Conservation (phyloP, 2,113 vertebrate genomes). For the Dasyurus viverrinus region DNA sequence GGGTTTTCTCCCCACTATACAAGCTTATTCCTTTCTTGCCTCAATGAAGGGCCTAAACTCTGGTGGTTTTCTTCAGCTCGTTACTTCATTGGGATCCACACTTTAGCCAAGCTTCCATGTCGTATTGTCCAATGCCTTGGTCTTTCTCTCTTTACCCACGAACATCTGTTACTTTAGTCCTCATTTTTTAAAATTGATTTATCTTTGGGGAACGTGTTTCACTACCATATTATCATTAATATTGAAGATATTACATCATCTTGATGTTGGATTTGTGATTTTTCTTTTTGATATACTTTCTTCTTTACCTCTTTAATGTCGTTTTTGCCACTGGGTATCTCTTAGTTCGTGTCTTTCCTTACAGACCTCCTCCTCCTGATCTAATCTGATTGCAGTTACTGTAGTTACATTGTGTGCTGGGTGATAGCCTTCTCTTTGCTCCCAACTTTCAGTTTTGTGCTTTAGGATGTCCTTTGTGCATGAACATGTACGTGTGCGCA, state of each 20-base stretch:
- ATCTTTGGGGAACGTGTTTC: not conserved
- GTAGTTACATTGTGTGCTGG: not conserved
- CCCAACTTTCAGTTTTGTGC: not conserved
- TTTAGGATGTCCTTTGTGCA: not conserved
- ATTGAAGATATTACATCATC: conserved; percentile 2
- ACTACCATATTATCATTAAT: conserved; percentile 4
- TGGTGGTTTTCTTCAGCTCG: not conserved
- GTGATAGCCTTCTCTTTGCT: not conserved
- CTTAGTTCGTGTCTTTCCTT: conserved; percentile 10
- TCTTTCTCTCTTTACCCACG: not conserved
- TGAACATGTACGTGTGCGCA: too few species aligned
- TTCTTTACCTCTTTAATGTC: not conserved
- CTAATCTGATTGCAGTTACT: not conserved
- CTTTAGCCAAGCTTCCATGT: not conserved
- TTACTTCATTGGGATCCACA: not conserved
- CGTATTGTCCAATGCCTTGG: not conserved
- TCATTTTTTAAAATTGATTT: not conserved
- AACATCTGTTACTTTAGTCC: conserved; percentile 13
- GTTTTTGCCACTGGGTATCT: not conserved
- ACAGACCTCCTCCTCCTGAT: not conserved
- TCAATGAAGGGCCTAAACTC: not conserved
- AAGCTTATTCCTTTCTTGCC: not conserved
- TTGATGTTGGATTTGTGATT: not conserved
- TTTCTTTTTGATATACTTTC: not conserved
- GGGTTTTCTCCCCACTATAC: not conserved